Base-by-base conservation (phyloP, 2,888 invertebrate species). In the Corythucha ciliata region DNA sequence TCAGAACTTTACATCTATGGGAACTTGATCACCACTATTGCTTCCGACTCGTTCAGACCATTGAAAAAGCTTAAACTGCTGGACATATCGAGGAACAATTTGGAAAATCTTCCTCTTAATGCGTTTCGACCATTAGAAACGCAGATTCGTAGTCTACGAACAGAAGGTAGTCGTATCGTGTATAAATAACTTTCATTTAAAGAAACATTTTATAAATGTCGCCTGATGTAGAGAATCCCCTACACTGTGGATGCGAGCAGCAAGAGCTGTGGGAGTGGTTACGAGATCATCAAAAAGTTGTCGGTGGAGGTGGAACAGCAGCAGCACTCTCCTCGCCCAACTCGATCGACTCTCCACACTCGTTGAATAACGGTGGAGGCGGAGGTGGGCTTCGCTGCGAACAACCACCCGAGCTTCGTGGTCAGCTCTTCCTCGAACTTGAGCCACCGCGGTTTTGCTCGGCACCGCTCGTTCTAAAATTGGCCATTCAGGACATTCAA, bases 201-300 rank as follows among this genome's bases (percentile, higher is more conserved):
- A 29, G 12, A 12, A 29, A 29, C 12, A 29, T 29, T 29, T 29
- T 29, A 29, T 29, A 29, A 10, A 10, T n/a, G 29, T 26, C 27
- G 1, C 29, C 16, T 57, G 58, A 65, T 62, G 41, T 76, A 87
- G 90, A 86, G 66, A 92, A 92, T 70, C 91, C 92, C 37, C 72
- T 92, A 61, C 80, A 82, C 57, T 93, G 92, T 69, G 84, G 81
- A 65, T 93, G 92, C 68, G 87, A 90, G 67, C 80, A 89, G 54
- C 85, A 89, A 70, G 86, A 88, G 67, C 76, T 90, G 41, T 90
- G 92, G 87, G 84, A 83, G 70, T 93, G 91, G 92, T 75, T 92
- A 66, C 76, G 86, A 64, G 84, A 88, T 67, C 87, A 93, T 72
- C 79, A 81, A 64, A 88, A 89, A 71, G 74, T 83, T 57, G 58